Evolutionary conservation across 2,113 vertebrate genomes (phyloP).

Genomic region (Manacus vitellinus): DNA sequence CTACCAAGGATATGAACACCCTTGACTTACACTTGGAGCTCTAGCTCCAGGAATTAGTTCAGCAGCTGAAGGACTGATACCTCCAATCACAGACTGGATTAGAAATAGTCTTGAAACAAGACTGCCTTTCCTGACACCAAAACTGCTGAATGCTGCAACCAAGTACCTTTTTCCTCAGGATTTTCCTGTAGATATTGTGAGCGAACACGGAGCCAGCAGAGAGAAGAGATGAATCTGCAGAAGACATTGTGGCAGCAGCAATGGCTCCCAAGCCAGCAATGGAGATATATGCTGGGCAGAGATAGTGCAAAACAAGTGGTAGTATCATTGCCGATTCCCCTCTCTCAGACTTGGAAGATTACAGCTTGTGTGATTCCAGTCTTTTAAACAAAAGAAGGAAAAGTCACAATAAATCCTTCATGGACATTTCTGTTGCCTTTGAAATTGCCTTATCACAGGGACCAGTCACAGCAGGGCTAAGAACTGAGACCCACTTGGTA

Average conservation of each 20-base stretch:
- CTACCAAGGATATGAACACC: neutral
- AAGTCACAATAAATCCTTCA: neutral
- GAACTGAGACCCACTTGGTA: neutral
- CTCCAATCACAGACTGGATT: neutral
- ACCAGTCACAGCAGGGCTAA: neutral
- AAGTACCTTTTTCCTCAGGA: slow-evolving; percentile 75
- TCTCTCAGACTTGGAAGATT: slow-evolving; percentile 77
- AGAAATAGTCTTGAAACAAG: neutral
- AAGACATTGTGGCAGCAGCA: slow-evolving; percentile 76
- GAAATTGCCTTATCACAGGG: neutral
- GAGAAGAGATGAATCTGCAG: slow-evolving; percentile 77
- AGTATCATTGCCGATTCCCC: slow-evolving; percentile 75
- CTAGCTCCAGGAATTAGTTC: neutral
- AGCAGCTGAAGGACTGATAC: neutral
- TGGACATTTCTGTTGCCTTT: neutral
- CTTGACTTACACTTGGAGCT: neutral
- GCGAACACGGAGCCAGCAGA: slow-evolving; percentile 70
- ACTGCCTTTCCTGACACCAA: neutral
- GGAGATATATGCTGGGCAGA: slow-evolving; percentile 76
- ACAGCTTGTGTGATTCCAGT: slow-evolving; percentile 83
- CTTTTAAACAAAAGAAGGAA: slow-evolving; percentile 52
- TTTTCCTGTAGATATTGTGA: slow-evolving; percentile 79
- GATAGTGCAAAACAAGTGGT: slow-evolving; percentile 75
- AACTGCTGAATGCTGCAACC: neutral
- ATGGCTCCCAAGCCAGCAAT: slow-evolving; percentile 73